Percentiles rank a stretch among this genome's conserved stretches.
These are phyloP conservation scores for Aphidoletes aphidimyza DNA, from an alignment of 2,888 invertebrate genomes.

Conservation along the genomic window DNA sequence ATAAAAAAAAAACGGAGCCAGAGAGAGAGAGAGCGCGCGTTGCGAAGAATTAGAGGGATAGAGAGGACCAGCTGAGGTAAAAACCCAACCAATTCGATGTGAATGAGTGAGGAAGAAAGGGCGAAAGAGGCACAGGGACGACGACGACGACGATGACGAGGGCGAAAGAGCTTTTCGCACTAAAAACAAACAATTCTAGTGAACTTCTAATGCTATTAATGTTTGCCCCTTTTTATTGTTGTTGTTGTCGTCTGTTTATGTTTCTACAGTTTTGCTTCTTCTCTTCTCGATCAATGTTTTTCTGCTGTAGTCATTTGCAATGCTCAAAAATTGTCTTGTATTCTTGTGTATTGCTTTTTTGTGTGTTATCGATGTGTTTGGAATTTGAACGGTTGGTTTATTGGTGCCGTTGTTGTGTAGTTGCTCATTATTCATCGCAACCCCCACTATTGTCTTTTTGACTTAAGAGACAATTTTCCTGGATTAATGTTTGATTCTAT, in stretches of 20 bases:
- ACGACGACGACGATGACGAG: neutral
- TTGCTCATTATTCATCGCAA: neutral
- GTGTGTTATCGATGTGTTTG: no score
- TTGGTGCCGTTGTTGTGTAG: no score
- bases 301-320: no score
- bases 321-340: no score
- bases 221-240: neutral
- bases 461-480: neutral
- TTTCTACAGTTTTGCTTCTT: neutral
- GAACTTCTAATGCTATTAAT: conserved; percentile 29
- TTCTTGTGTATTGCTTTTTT: no score
- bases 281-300: neutral
- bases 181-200: conserved; percentile 25
- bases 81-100: no score
- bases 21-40: neutral
- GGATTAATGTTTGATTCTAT: neutral
- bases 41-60: neutral
- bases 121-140: neutral
- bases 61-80: neutral
- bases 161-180: conserved; percentile 11
- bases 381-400: no score
- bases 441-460: neutral
- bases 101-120: neutral
- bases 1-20: neutral
- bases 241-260: no score